Base-by-base conservation (phyloP, 2,888 invertebrate species). In the Lumbricus terrestris region DNA sequence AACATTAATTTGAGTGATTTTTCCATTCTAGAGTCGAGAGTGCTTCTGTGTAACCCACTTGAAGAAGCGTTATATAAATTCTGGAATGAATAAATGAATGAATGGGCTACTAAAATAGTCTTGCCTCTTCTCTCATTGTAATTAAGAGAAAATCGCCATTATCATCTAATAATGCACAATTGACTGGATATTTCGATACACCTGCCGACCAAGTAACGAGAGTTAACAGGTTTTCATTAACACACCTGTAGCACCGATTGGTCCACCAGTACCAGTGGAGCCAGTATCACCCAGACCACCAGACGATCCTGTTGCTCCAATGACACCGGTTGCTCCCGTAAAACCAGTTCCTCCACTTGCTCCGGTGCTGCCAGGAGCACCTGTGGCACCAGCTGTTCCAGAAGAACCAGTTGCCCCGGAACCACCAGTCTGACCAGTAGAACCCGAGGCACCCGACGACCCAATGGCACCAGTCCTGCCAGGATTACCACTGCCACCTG, bases 401-500 rank as follows among this genome's bases (percentile, higher is more conserved):
- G 42, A 8, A 34, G 42, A n/a, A 18, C 88, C 90, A 34, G 42
- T 16, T 20, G 38, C 37, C 37, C 85, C 85, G 34, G 85, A 11
- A 0, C 20, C 85, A 35, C 85, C 85, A 35, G 35, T 85, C 35
- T 34, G 35, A 85, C 85, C 85, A 0, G 85, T 34, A 85, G 88
- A 90, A 23, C 91, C 91, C n/a, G n/a, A 20, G 29, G 69, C 29
- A 40, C 91, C 91, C n/a, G 35, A n/a, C 29, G 90, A 89, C 35
- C 91, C 91, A 35, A 89, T 34, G 11, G 89, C 13, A 37, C 91
- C 91, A 40, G 42, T 37, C 38, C 89, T 89, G 89, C 90, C 90
- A 29, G 42, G 4, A 69, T 83, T 85, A 35, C 90, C 90, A 38
- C 6, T n/a, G 16, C 38, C 37, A 40, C 91, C 91, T 47, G 85